Evolutionary conservation across 2,113 vertebrate species (phyloP), one percentile per base, ranked within the genome.

Genomic region (Hyla sarda): DNA sequence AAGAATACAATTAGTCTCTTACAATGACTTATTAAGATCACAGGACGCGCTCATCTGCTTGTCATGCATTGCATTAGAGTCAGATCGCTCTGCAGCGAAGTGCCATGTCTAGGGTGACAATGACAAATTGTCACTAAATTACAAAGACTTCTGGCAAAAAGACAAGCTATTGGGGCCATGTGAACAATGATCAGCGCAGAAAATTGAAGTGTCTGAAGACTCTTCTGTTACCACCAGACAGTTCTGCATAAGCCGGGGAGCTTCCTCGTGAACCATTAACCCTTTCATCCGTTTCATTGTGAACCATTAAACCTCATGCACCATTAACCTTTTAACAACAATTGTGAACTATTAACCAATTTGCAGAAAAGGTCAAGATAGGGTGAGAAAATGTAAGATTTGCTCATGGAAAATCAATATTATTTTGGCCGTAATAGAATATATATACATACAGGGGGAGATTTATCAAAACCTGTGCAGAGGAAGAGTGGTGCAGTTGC

Each of bases 41-140:
- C 91, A 87, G 87, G 93, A 86, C 89, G 88, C 90, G 91, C 92
- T 93, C 90, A 91, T 93, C 93, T 88, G 88, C 88, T 91, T 90
- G 92, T 92, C 91, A 93, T 90, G 91, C 91, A 90, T 90, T 92
- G 92, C 78, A 65, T 67, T 52, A n/a, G 90, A 92, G 92, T 92
- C 91, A 93, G 87, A 93, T 89, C 91, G 92, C 92, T 93, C 93
- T 91, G 90, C 91, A 82, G 90, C 88, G 90, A 91, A 93, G 83
- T 90, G 92, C 93, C 92, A 94, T 91, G 92, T 93, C 91, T 92
- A 92, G 92, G 92, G 91, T 93, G 95, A 96, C 95, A 95, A 92
- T 95, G 95, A 96, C 94, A 95, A 96, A 95, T 96, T 94, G 93
- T 94, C 93, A 91, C 93, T 95, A 95, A 95, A 95, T 95, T 89